phyloP scores from a whole-genome alignment of 2,888 invertebrate species.

The Drosophila peninsularis region DNA sequence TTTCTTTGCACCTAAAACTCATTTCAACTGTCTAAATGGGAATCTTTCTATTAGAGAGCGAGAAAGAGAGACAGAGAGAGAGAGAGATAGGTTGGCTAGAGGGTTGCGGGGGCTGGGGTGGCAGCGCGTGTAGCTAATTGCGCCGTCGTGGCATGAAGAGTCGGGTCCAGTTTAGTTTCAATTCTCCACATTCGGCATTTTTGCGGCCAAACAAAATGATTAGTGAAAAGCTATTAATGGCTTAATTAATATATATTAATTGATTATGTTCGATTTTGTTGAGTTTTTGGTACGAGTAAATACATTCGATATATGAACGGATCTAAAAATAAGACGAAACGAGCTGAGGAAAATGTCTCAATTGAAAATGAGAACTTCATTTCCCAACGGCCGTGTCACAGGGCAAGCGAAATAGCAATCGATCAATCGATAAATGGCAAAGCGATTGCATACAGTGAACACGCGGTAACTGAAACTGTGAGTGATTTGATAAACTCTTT shows the following conservation, averaged over 20 bases:
- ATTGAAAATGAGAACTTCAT: slow-evolving; percentile 18
- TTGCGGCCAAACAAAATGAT: slow-evolving; percentile 74
- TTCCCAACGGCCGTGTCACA: slow-evolving; percentile 6
- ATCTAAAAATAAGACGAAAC: slow-evolving; percentile 20
- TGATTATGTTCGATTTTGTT: slow-evolving; percentile 50
- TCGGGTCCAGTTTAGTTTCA: slow-evolving; percentile 27
- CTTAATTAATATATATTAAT: slow-evolving; percentile 68
- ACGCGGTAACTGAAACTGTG: background rate
- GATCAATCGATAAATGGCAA: slow-evolving; percentile 28
- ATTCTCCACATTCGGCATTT: slow-evolving; percentile 24
- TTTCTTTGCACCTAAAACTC: slow-evolving; percentile 38
- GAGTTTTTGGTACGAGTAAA: slow-evolving; percentile 12
- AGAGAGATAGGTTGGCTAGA: slow-evolving; percentile 1
- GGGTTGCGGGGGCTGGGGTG: slow-evolving; percentile 33
- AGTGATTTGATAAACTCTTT: background rate
- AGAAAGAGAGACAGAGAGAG: background rate
- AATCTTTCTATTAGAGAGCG: slow-evolving; percentile 8
- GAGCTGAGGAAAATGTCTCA: slow-evolving; percentile 15
- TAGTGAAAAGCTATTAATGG: slow-evolving; percentile 76
- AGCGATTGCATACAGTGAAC: slow-evolving; percentile 11
- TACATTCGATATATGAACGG: slow-evolving; percentile 4
- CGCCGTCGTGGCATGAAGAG: slow-evolving; percentile 22
- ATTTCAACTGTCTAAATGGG: slow-evolving; percentile 14
- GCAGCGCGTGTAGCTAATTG: slow-evolving; percentile 68
- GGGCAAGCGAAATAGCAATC: slow-evolving; percentile 13